Evolutionary conservation across 1,140 invertebrate species (phyloP), one percentile per base, ranked within the genome.

Genomic region (Drosophila nikananu): DNA sequence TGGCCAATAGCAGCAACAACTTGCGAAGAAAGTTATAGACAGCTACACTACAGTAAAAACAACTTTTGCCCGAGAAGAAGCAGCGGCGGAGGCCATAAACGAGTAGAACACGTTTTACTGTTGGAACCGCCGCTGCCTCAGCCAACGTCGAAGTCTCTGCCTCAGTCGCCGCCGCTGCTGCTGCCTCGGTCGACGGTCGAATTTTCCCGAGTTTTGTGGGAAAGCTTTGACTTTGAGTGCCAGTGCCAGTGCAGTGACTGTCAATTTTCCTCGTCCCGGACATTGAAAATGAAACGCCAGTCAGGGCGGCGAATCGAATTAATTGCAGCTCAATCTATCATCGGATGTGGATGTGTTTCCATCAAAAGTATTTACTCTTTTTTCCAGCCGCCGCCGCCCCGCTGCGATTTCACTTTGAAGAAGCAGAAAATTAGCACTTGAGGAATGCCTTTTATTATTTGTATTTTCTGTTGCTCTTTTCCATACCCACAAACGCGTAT

Each of bases 101-200:
- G 86, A 74, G 84, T 90, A 89, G 84, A 89, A 89, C 84, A 89
- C 84, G 84, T 89, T 89, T 89, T 89, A 89, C 84, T 89, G 84
- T 89, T 89, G 84, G 64, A 81, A 64, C 58, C 49, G 46, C 58
- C 65, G 62, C 61, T 66, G 60, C 44, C 66, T 27, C 37, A 10
- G 66, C 15, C 8, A 46, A 44, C 64, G 41, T 66, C 58, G 35
- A 49, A 23, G 67, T 8, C 30, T 19, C 58, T 21, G 51, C 35
- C 57, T 37, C 32, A 0, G 67, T n/a, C 23, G 32, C 59, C 42
- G 58, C 27, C 52, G 37, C 59, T 55, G 58, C 27, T 48, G 37
- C 59, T 55, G 59, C 39, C 52, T 17, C 30, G 0, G 61, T 8
- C 25, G 23, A 27, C 48, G n/a, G 25, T 27, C 25, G 48, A 27